Evolutionary conservation across 2,797 vertebrate genomes (phyloP), one percentile per base, ranked within the genome.

Genomic region (Geotrypetes seraphini): DNA sequence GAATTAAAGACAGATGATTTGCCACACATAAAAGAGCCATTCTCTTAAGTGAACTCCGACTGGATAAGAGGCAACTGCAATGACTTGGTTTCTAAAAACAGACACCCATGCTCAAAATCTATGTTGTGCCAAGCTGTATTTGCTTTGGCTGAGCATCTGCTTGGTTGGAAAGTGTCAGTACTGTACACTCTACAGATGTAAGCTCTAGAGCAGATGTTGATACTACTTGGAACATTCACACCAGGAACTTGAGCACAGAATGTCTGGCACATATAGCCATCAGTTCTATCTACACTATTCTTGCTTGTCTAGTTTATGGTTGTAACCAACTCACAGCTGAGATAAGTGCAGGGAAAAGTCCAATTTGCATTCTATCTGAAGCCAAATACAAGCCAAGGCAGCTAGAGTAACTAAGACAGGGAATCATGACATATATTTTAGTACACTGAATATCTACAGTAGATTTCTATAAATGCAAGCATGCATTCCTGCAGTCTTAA

Each of bases 201-300:
- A n/a, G n/a, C n/a, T n/a, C n/a, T n/a, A n/a, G n/a, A n/a, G 53
- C 37, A 52, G 63, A 63, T 34, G 47, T 35, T 10, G 16, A 48
- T 75, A 75, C 75, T 75, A 79, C 73, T 59, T 81, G 79, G 78
- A 79, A 63, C 39, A 49, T 75, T 72, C 63, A 30, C 57, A 39
- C 71, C 52, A 66, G 29, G 58, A 55, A 62, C 66, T 58, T 35
- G 25, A 71, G 76, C 73, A 75, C 64, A 72, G 66, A 58, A 67
- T 78, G 71, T 64, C 74, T 75, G 68, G 62, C 58, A 8, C 9
- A 17, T 8, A 39, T 17, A 62, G 40, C 28, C 61, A 66, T 43
- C 13, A 4, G 36, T 60, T 57, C 57, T 71, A 53, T 56, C 61
- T 50, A 50, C 49, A 19, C 1, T 27, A 50, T 35, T 45, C 52